Evolutionary conservation across 2,888 invertebrate genomes (phyloP), one percentile per base, ranked within the genome.

Genomic region (Steinernema scapterisci): DNA sequence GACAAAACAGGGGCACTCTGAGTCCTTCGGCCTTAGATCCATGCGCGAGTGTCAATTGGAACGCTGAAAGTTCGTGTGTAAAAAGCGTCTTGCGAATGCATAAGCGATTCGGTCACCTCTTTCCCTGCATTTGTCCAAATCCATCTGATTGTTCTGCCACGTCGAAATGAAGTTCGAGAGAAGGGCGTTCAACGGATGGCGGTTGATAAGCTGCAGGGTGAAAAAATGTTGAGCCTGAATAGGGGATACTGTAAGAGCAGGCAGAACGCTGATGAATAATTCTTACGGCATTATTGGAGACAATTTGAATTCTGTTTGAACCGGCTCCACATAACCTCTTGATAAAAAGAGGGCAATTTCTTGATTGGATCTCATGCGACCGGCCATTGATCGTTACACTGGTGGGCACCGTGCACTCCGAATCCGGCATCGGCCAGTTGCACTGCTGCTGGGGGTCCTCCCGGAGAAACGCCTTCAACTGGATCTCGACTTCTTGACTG

Each of bases 41-140:
- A 11, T 52, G 19, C 23, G 52, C 19, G 11, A 31, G 25, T 6
- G 27, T 63, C 38, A 63, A 5, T 21, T 63, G 27, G 25, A 63
- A 16, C 13, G 25, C 54, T 54, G 21, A 38, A 38, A 38, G 38
- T 38, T 38, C 38, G 38, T 38, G 38, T 38, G 38, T 38, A 9
- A 38, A 38, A 38, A 38, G 38, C 5, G 38, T 38, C 38, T 38
- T n/a, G n/a, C n/a, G n/a, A 9, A 38, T 3, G 38, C 38, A 38
- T 38, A 6, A 9, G 9, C 38, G 9, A 38, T 38, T 11, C 27
- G 31, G 7, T 27, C 25, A 63, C 63, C 63, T 63, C 63, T 25
- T 27, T 63, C 63, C 16, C 63, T 25, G 38, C 63, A 63, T 27
- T 63, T 63, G 27, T 63, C 63, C 31, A 63, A 13, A 27, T 63